Evolutionary conservation across 1,140 invertebrate species (phyloP), one percentile per base, ranked within the genome.

Genomic region (Sitobion miscanthi): DNA sequence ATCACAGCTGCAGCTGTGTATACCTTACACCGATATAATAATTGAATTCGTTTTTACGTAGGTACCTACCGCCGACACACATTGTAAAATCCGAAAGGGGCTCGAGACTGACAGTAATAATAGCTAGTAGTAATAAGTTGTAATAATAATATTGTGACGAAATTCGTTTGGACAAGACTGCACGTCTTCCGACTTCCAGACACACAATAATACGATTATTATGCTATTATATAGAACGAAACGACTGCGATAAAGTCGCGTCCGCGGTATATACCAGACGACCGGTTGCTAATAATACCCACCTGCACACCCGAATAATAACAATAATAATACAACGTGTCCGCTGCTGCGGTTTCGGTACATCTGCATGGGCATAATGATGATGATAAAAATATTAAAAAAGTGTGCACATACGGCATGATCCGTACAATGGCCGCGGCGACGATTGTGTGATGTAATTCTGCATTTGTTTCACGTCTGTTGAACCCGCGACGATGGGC

Each of bases 391-490:
- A 57, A 25, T 54, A 69, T n/a, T n/a, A 0, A 17, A 77, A n/a
- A n/a, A n/a, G 30, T 69, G 62, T n/a, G 20, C 11, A 69, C 62
- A n/a, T 9, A 54, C 52, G 52, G 17, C 49, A 17, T 17, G 49
- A 17, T 52, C 17, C 20, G 17, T 30, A 69, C 62, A 77, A 77
- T 77, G 14, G 11, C 62, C 30, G 62, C 62, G n/a, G n/a, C 14
- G 14, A 77, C 6, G 35, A 35, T 35, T 35, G 35, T 42, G 83
- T 45, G 38, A 85, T 42, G 85, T 87, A 87, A 87, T 87, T 87
- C 45, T n/a, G 85, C 42, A 87, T 47, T 87, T 87, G 85, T 87
- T 47, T 87, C 85, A 49, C 85, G 85, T 87, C 85, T 45, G 42
- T 47, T 87, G 42, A 42, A 85, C 83, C 6, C 25, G 42, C 30